A percentile compares a stretch with the other conserved stretches of the same genome.
Evolutionary conservation across 1,140 invertebrate genomes (phyloP).

Genomic region (Drosophila tristis): DNA sequence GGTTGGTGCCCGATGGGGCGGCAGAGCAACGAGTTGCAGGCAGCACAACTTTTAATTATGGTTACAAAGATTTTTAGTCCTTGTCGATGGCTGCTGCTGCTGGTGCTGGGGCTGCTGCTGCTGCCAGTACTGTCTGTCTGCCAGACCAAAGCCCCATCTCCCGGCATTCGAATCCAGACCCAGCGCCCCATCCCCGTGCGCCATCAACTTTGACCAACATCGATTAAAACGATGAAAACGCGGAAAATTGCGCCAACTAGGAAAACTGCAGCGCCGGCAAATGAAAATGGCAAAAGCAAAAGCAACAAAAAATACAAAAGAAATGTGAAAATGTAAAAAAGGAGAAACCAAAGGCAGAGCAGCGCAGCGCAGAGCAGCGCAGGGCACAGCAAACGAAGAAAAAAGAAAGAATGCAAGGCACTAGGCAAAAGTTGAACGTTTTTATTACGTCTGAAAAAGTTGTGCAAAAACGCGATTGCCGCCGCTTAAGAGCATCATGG

Average conservation of each 20-base stretch:
- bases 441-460: constrained; percentile 78
- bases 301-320: constrained; percentile 23
- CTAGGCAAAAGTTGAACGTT: constrained; percentile 76
- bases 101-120: background rate
- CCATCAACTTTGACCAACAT: constrained; percentile 77
- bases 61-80: constrained; percentile 81
- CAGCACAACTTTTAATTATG: constrained; percentile 79
- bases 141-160: background rate
- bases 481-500: constrained; percentile 70
- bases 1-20: background rate
- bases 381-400: constrained; percentile 4
- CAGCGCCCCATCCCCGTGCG: constrained; percentile 1
- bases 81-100: constrained; percentile 62
- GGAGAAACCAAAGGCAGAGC: constrained; percentile 6
- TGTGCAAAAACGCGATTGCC: constrained; percentile 79
- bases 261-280: constrained; percentile 76
- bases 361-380: no score
- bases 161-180: background rate
- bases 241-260: constrained; percentile 80
- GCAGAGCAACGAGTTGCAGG: constrained; percentile 10
- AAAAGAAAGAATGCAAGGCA: constrained; percentile 32
- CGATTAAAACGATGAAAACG: constrained; percentile 82
- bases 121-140: constrained; percentile 32
- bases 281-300: constrained; percentile 71
- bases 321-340: constrained; percentile 29